These are phyloP conservation scores for Anthopleura xanthogrammica DNA, from an alignment of 92 coral and sea anemone genomes.

Conservation along the genomic window DNA sequence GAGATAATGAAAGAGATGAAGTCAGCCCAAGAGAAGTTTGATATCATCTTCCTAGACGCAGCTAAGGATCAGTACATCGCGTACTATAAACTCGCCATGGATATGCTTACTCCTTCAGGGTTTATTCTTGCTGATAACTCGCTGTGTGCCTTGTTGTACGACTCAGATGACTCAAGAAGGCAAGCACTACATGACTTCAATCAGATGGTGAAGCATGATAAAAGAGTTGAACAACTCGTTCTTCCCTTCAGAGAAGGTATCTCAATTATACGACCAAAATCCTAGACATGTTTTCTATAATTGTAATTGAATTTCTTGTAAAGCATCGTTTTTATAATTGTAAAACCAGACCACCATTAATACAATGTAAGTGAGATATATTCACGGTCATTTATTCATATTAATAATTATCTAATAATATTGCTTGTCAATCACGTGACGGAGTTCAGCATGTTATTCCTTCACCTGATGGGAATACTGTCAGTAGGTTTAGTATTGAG, in stretches of 20 bases:
- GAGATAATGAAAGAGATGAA: constrained; percentile 23
- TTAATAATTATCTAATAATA: too few relatives aligned
- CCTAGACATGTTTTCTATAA: background rate
- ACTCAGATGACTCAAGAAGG: constrained; percentile 37
- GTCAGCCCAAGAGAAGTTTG: constrained; percentile 28
- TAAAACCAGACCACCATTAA: background rate
- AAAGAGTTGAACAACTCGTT: constrained; percentile 44
- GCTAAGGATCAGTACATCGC: constrained; percentile 38
- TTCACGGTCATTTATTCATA: too few relatives aligned
- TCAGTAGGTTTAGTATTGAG: too few relatives aligned
- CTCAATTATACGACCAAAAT: constrained; percentile 37
- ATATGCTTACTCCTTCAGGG: constrained; percentile 38
- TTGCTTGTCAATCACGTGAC: too few relatives aligned
- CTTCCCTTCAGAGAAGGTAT: constrained; percentile 46
- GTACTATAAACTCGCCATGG: constrained; percentile 35
- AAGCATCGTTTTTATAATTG: background rate
- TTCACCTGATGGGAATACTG: too few relatives aligned
- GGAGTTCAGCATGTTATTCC: too few relatives aligned
- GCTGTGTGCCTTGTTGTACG: constrained; percentile 39
- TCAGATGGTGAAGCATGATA: constrained; percentile 39
- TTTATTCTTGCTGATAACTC: constrained; percentile 46
- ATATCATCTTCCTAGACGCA: constrained; percentile 43
- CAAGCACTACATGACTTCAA: constrained; percentile 43
- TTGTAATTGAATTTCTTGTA: background rate
- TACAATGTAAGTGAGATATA: too few relatives aligned